A percentile compares a stretch with the other conserved stretches of the same genome.
phyloP scores from a whole-genome alignment of 1,140 invertebrate genomes.

The Lepidurus apus region DNA sequence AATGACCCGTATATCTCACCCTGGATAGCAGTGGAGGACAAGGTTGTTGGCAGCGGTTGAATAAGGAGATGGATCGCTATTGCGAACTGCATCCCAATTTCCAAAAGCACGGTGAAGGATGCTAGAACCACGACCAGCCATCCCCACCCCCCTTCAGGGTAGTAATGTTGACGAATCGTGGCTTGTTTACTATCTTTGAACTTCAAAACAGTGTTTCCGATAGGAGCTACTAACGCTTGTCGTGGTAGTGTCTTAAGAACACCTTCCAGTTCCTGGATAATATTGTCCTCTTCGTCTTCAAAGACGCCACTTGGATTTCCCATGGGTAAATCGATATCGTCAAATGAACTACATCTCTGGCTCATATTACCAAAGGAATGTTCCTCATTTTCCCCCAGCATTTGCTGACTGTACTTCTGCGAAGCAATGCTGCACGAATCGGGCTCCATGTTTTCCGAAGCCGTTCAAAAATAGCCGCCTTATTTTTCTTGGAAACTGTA shows the following conservation, averaged over 20 bases:
- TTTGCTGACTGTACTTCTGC: background rate
- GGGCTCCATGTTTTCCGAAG: background rate
- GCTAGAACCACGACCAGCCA: conserved; percentile 59
- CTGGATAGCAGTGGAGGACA: background rate
- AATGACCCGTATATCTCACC: background rate
- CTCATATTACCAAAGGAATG: conserved; percentile 8
- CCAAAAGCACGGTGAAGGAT: conserved; percentile 56
- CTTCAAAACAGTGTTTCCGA: background rate
- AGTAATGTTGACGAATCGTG: conserved; percentile 65
- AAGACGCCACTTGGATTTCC: background rate
- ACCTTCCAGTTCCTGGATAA: background rate
- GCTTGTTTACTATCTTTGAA: conserved; percentile 39
- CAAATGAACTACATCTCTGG: background rate
- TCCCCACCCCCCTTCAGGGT: conserved; percentile 69
- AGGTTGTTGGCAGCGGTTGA: conserved; percentile 2
- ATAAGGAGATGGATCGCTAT: conserved; percentile 49
- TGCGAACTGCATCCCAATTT: conserved; percentile 57
- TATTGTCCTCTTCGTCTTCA: background rate
- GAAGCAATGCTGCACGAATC: background rate
- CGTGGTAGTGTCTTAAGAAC: background rate
- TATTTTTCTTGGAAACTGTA: background rate
- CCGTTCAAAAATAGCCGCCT: background rate
- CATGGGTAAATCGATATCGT: background rate
- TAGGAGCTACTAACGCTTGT: background rate
- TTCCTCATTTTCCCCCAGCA: background rate